phyloP scores from a whole-genome alignment of 64 coral and sea anemone genomes.

The Montipora cactus region DNA sequence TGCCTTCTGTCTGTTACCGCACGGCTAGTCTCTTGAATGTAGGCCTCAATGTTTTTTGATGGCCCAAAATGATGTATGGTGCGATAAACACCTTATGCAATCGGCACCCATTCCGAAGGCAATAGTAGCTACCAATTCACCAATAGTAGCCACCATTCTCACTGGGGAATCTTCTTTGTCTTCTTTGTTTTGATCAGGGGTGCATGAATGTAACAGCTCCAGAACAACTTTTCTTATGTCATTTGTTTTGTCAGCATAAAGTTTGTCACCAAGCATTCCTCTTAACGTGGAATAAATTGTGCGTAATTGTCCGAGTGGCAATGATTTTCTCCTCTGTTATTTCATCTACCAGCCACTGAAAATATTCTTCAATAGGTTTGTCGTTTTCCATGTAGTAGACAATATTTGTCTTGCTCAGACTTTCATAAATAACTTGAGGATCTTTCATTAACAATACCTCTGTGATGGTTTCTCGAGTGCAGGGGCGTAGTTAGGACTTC shows the following conservation, averaged over 20 bases:
- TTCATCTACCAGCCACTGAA: background rate
- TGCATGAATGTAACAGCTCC: conserved; percentile 53
- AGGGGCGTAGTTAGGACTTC: too few relatives aligned
- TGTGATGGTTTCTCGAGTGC: background rate
- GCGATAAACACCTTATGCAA: conserved; percentile 28
- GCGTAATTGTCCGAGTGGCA: conserved; percentile 33
- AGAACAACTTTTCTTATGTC: conserved; percentile 22
- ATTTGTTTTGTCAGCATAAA: conserved; percentile 29
- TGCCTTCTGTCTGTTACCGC: conserved; percentile 39
- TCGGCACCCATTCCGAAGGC: conserved; percentile 35
- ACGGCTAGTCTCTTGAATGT: conserved; percentile 30
- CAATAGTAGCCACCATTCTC: background rate
- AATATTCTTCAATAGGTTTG: background rate
- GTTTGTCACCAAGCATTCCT: conserved; percentile 55
- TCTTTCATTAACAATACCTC: conserved; percentile 53
- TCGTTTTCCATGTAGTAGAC: background rate
- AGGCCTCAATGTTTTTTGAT: conserved; percentile 61
- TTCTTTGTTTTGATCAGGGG: conserved; percentile 33
- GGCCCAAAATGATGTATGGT: conserved; percentile 64
- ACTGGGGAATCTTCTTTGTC: background rate
- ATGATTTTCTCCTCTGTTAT: conserved; percentile 46
- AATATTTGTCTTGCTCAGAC: conserved; percentile 11
- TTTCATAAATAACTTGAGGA: conserved; percentile 42
- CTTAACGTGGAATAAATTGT: conserved; percentile 61
- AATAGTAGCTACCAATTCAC: conserved; percentile 46